Evolutionary conservation across 2,888 invertebrate genomes (phyloP).

Genomic region (Lissocephala sabroskyi): DNA sequence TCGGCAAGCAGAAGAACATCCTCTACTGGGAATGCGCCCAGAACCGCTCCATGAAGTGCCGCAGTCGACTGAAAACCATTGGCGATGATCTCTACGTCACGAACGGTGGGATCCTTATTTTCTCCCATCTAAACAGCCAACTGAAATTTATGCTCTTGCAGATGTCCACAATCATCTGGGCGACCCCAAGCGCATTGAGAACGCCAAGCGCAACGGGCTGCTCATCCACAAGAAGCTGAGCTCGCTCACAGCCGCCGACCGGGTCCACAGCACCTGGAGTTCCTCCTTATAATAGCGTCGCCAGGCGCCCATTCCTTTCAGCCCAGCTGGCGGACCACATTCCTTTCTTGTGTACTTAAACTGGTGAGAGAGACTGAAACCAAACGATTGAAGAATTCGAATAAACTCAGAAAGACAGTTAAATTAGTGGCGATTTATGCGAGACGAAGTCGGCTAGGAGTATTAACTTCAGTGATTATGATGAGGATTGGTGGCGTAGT

Average conservation of each 20-base stretch:
- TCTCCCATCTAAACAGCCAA: background rate
- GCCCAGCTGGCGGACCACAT: no score
- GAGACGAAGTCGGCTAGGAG: no score
- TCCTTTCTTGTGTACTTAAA: no score
- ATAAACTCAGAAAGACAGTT: no score
- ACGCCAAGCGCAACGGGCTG: constrained; percentile 65
- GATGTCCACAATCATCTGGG: constrained; percentile 70
- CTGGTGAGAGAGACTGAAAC: no score
- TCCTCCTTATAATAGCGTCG: no score
- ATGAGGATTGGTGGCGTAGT: no score
- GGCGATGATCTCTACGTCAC: constrained; percentile 71
- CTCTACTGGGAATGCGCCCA: constrained; percentile 73
- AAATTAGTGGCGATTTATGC: no score
- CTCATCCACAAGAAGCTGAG: constrained; percentile 68
- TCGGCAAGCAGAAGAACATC: constrained; percentile 67
- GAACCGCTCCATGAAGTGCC: constrained; percentile 71
- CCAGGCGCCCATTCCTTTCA: no score
- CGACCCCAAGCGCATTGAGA: constrained; percentile 66
- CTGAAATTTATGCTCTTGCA: constrained; percentile 21
- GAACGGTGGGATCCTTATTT: constrained; percentile 57
- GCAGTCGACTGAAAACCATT: constrained; percentile 71
- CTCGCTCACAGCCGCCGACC: constrained; percentile 51
- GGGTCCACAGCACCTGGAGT: constrained; percentile 15
- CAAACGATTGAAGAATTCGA: no score
- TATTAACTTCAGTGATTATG: no score